Percentiles rank a stretch among this genome's conserved stretches.
phyloP scores from a whole-genome alignment of 2,888 invertebrate species.

The Polia nebulosa region DNA sequence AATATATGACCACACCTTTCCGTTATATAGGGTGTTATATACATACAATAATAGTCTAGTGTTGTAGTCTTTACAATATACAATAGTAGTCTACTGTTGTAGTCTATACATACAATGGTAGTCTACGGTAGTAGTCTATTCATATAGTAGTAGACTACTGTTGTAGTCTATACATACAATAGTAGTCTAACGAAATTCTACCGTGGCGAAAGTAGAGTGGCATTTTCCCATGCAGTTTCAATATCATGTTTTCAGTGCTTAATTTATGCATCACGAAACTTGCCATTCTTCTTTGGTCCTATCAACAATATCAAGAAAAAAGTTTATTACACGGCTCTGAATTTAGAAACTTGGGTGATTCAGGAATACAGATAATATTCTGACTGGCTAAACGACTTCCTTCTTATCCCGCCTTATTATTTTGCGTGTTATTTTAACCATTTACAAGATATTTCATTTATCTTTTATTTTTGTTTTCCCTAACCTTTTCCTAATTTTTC shows the following conservation, averaged over 20 bases:
- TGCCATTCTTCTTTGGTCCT: background rate
- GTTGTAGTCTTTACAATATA: background rate
- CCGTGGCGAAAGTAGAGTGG: slow-evolving; percentile 3
- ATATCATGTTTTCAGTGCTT: background rate
- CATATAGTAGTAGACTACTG: background rate
- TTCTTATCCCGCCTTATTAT: background rate
- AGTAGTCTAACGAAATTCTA: slow-evolving; percentile 6
- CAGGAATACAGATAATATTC: background rate
- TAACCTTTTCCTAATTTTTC: background rate
- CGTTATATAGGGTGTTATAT: too few species aligned
- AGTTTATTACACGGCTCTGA: slow-evolving; percentile 3
- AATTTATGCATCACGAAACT: background rate
- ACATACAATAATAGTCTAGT: background rate
- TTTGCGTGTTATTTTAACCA: background rate
- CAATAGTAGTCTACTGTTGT: background rate
- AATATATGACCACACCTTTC: too few species aligned
- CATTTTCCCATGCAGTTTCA: background rate
- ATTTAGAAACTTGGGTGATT: background rate
- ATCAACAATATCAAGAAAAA: background rate
- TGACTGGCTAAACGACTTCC: background rate
- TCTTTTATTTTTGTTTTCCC: background rate
- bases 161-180: background rate
- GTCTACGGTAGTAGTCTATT: background rate
- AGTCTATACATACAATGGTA: background rate
- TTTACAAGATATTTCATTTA: background rate